phyloP scores from a whole-genome alignment of 2,113 vertebrate species.

The Paradoxurus hermaphroditus region DNA sequence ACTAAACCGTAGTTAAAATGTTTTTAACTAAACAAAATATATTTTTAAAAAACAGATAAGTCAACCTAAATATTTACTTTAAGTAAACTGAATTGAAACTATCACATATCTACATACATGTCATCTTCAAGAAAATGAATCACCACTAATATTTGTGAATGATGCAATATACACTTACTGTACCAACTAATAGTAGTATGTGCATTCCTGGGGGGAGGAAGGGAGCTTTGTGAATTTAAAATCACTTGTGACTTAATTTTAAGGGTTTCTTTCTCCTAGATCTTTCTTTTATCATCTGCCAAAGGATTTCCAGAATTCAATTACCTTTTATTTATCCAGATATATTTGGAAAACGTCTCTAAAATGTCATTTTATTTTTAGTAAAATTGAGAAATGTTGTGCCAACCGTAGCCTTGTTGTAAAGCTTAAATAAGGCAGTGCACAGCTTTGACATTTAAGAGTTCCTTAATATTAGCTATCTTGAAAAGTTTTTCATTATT shows the following conservation, averaged over 20 bases:
- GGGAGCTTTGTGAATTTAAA: not conserved
- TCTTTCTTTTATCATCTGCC: not conserved
- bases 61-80: not conserved
- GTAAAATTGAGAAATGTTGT: not conserved
- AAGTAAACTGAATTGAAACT: not conserved
- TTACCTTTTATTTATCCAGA: slow-evolving; percentile 19
- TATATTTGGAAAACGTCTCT: not conserved
- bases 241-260: not conserved
- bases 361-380: not conserved
- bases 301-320: not conserved
- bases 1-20: not conserved
- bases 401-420: not conserved
- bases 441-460: not conserved
- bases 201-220: not conserved
- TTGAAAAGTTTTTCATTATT: not conserved
- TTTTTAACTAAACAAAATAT: not conserved
- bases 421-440: not conserved
- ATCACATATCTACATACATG: not conserved
- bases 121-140: not conserved
- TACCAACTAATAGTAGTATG: not conserved
- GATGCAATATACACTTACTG: not conserved
- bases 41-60: not conserved
- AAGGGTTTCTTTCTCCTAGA: not conserved
- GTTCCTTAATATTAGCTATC: not conserved
- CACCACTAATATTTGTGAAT: not conserved